Percentiles rank a stretch among this genome's conserved stretches.
phyloP scores from a whole-genome alignment of 2,113 vertebrate species.

The Promerops cafer region DNA sequence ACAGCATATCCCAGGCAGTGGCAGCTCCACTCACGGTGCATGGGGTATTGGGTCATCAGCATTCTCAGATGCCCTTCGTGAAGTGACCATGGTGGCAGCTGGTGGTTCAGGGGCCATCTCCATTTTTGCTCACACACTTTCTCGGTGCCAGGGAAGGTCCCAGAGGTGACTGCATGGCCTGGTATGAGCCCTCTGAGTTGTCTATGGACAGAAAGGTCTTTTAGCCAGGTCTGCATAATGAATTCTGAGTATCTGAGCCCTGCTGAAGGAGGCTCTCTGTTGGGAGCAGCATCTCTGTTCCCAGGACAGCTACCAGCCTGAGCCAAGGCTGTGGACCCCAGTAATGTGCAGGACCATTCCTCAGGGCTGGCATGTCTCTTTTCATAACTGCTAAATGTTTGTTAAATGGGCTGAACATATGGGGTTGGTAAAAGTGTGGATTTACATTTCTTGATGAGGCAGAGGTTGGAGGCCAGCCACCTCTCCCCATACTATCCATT shows the following conservation, averaged over 20 bases:
- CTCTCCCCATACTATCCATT: neutral
- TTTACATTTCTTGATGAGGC: neutral
- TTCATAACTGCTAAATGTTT: neutral
- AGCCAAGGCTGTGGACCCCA: neutral
- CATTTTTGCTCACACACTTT: rapidly evolving
- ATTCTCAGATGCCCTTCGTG: neutral
- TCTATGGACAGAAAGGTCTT: no score
- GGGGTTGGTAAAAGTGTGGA: neutral
- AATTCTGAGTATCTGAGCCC: no score
- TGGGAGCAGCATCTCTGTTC: neutral
- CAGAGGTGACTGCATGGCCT: no score
- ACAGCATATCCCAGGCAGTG: no score
- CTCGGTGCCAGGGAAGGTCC: rapidly evolving
- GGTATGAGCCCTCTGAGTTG: neutral
- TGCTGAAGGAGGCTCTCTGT: neutral
- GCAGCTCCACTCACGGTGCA: rapidly evolving
- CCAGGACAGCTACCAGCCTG: neutral
- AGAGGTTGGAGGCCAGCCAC: neutral
- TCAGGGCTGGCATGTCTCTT: neutral
- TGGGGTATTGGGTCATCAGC: no score
- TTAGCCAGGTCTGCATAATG: neutral
- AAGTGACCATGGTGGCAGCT: rapidly evolving
- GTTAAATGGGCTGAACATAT: neutral
- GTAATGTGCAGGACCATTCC: rapidly evolving
- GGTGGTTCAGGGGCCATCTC: neutral